These are phyloP conservation scores for Eclectus roratus DNA, from an alignment of 2,113 vertebrate genomes.

Conservation along the genomic window DNA sequence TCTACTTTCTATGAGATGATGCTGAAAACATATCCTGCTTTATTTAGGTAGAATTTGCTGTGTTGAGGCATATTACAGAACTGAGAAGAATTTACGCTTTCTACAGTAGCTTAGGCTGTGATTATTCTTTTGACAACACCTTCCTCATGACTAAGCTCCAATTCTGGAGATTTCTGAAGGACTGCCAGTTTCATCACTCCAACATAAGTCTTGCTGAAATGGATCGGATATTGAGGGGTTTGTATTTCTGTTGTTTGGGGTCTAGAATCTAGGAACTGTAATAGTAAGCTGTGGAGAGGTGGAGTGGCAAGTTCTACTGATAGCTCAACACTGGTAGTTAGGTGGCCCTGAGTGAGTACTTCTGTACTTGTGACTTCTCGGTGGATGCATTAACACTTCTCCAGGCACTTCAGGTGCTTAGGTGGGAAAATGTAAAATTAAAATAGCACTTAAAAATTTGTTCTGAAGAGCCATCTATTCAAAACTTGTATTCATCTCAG, in stretches of 20 bases:
- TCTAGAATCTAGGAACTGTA: not conserved
- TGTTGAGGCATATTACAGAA: slow-evolving; percentile 75
- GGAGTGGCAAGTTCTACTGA: not conserved
- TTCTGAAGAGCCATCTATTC: not conserved
- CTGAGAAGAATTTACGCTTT: slow-evolving; percentile 83
- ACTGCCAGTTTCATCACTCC: slow-evolving; percentile 82
- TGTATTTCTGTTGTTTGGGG: not conserved
- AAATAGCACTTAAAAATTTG: not conserved
- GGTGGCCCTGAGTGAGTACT: not conserved
- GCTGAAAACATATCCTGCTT: not conserved
- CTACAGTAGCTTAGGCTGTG: slow-evolving; percentile 84
- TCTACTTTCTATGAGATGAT: not conserved
- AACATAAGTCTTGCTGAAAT: slow-evolving; percentile 77
- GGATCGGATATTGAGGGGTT: slow-evolving; percentile 77
- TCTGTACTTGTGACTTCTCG: not conserved
- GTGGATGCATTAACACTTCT: not conserved
- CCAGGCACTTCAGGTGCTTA: not conserved
- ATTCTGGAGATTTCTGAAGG: slow-evolving; percentile 90
- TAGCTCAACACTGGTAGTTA: not conserved
- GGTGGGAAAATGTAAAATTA: not conserved
- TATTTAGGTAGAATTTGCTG: slow-evolving; percentile 79
- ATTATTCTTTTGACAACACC: slow-evolving; percentile 70
- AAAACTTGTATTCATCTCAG: not conserved
- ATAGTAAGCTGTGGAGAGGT: not conserved
- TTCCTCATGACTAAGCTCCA: slow-evolving; percentile 83